Percentiles rank a stretch among this genome's conserved stretches.
Evolutionary conservation across 1,140 invertebrate species (phyloP).

Genomic region (Steinernema feltiae): DNA sequence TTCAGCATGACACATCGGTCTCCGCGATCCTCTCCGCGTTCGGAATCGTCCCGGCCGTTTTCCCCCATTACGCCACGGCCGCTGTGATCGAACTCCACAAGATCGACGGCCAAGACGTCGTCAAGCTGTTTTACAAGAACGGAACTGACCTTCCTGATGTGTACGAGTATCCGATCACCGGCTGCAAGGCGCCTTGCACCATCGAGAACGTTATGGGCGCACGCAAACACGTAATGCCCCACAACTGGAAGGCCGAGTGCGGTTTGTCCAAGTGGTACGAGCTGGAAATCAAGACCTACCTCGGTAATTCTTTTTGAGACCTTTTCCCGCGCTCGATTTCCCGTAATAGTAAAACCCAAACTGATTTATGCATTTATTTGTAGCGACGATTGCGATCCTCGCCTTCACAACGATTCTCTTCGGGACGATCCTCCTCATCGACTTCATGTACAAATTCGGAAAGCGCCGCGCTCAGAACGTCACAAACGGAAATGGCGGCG

Average conservation of each 20-base stretch:
- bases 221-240: slow-evolving; percentile 19
- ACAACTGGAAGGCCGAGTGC: slow-evolving; percentile 31
- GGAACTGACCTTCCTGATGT: slow-evolving; percentile 25
- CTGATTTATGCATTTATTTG: too few relatives aligned
- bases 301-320: slow-evolving; percentile 21
- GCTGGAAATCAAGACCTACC: slow-evolving; percentile 16
- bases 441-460: slow-evolving; percentile 21
- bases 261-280: slow-evolving; percentile 18
- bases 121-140: slow-evolving; percentile 30
- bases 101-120: slow-evolving; percentile 15
- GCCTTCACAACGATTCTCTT: slow-evolving; percentile 26
- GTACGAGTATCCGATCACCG: slow-evolving; percentile 18
- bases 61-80: slow-evolving; percentile 35
- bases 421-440: slow-evolving; percentile 23
- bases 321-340: too few relatives aligned
- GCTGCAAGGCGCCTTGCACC: slow-evolving; percentile 28
- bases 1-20: slow-evolving; percentile 38
- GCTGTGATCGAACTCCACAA: slow-evolving; percentile 32
- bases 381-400: slow-evolving; percentile 25
- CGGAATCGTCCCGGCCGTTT: slow-evolving; percentile 27
- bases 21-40: slow-evolving; percentile 32
- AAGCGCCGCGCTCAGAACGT: neutral
- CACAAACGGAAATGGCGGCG: neutral
- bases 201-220: slow-evolving; percentile 11
- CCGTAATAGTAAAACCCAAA: too few relatives aligned